phyloP scores from a whole-genome alignment of 2,113 vertebrate species.

The Cryptomyrus ogoouensis region DNA sequence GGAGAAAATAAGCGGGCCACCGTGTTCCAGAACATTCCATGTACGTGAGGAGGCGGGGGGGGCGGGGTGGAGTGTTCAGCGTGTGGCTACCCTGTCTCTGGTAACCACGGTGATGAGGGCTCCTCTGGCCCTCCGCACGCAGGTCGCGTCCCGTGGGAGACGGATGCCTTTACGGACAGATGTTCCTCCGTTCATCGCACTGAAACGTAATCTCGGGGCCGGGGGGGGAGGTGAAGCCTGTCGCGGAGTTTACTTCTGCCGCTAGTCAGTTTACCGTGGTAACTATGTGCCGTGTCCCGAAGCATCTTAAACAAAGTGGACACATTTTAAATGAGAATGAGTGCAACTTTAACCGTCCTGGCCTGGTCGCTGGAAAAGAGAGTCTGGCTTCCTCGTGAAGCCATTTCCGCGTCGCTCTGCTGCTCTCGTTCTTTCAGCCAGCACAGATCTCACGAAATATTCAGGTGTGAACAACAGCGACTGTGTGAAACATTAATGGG shows the following conservation, averaged over 20 bases:
- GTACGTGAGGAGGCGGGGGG: not conserved
- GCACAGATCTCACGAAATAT: not conserved
- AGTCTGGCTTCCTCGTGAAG: not conserved
- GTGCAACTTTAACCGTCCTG: not conserved
- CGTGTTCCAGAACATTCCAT: not conserved
- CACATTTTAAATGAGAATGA: not conserved
- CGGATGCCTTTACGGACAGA: constrained; percentile 35
- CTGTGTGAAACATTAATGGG: not conserved
- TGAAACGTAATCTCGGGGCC: not conserved
- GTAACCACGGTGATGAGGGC: not conserved
- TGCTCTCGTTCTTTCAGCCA: not conserved
- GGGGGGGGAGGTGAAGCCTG: not conserved
- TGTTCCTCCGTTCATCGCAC: not conserved
- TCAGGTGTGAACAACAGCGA: not conserved
- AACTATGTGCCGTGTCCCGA: not conserved
- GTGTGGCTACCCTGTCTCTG: not conserved
- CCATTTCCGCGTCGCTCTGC: not conserved
- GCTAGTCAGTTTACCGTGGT: not conserved
- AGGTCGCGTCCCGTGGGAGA: constrained; percentile 41
- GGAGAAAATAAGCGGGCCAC: not conserved
- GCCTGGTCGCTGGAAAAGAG: not conserved
- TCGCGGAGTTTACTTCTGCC: not conserved
- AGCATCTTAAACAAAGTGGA: not conserved
- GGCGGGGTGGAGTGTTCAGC: not conserved
- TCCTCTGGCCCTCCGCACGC: not conserved